Conservation (phyloP, 2,888 invertebrate species). For the Hydriomena furcata region DNA sequence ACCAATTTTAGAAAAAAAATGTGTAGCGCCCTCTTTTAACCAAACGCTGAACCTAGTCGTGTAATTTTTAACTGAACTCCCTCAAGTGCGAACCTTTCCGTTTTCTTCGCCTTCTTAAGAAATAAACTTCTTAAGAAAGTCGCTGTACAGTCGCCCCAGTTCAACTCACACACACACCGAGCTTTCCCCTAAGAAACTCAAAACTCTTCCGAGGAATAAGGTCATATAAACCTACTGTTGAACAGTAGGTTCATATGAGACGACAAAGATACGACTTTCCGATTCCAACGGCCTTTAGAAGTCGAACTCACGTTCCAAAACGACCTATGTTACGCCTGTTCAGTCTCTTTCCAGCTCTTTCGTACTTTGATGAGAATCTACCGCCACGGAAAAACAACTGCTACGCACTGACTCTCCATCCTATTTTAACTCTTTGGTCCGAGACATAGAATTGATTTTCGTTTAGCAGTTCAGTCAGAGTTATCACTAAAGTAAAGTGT, state of each 20-base stretch:
- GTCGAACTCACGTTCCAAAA: conserved; percentile 34
- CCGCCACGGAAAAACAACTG: conserved; percentile 41
- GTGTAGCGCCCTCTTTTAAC: conserved; percentile 67
- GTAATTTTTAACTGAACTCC: conserved; percentile 74
- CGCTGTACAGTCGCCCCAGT: conserved; percentile 49
- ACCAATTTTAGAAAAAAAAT: conserved; percentile 33
- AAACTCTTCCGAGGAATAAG: conserved; percentile 39
- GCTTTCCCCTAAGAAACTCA: conserved; percentile 44
- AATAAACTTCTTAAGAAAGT: conserved; percentile 76
- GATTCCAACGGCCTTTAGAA: neutral
- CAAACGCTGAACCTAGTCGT: conserved; percentile 52
- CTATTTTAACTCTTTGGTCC: conserved; percentile 28
- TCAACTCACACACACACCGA: conserved; percentile 45
- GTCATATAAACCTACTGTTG: conserved; percentile 35
- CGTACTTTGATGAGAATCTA: conserved; percentile 28
- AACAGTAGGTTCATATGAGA: too few species aligned
- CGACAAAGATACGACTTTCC: conserved; percentile 30
- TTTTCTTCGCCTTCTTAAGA: conserved; percentile 81
- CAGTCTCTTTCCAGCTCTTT: conserved; percentile 40
- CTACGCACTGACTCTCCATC: conserved; percentile 19
- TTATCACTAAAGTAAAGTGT: conserved; percentile 38
- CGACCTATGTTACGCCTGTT: conserved; percentile 29
- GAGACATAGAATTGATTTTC: conserved; percentile 24
- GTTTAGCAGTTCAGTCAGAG: conserved; percentile 9
- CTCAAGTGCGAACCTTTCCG: conserved; percentile 77